Conservation (phyloP, 2,797 vertebrate genomes). For the Vespertilio murinus region DNA sequence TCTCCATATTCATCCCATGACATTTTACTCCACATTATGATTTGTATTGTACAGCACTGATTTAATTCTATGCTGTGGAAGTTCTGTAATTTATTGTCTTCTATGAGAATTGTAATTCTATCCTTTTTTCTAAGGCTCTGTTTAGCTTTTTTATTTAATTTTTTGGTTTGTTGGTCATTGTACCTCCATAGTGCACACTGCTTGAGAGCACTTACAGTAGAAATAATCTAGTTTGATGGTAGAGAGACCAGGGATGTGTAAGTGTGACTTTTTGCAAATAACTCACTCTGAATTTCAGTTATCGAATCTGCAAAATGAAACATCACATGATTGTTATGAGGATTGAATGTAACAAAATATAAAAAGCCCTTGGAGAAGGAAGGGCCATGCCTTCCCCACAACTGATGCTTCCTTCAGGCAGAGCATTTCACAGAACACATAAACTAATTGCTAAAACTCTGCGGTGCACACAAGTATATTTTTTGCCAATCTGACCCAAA, state of each 20-base stretch:
- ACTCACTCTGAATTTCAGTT: background rate
- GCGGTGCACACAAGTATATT: background rate
- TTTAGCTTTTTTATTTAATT: background rate
- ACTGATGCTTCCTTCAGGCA: background rate
- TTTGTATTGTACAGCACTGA: conserved; percentile 10
- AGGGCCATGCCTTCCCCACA: background rate
- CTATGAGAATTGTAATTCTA: conserved; percentile 25
- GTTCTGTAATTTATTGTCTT: background rate
- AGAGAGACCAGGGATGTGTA: background rate
- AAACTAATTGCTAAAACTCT: background rate
- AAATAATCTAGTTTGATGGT: background rate
- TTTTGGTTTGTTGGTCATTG: background rate
- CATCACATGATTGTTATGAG: background rate
- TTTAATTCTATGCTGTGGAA: conserved; percentile 37
- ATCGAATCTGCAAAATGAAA: background rate
- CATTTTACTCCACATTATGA: conserved; percentile 13
- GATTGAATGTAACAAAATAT: background rate
- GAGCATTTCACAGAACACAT: background rate
- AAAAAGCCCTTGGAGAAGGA: background rate
- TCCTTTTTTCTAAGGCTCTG: background rate
- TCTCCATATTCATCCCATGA: background rate
- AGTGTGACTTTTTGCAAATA: background rate
- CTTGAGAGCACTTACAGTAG: background rate
- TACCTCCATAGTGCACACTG: background rate
- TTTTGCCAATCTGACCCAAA: background rate